Percentiles rank a stretch among this genome's conserved stretches.
These are phyloP conservation scores for Simalia tracyae DNA, from an alignment of 2,797 vertebrate species.

Conservation along the genomic window DNA sequence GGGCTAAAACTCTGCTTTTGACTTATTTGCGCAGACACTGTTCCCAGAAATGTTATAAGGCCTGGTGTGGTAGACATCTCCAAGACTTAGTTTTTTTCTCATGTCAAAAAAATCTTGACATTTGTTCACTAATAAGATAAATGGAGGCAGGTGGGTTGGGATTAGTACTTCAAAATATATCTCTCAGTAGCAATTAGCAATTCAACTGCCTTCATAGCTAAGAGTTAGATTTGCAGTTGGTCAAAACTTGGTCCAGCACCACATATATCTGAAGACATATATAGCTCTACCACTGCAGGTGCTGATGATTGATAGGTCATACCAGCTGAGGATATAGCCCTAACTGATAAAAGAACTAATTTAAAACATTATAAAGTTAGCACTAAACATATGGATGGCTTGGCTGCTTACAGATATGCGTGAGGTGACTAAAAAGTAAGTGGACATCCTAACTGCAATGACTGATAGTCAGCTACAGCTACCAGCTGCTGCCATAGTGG, in stretches of 20 bases:
- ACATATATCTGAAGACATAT: background rate
- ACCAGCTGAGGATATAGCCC: slow-evolving; percentile 17
- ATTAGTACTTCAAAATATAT: slow-evolving; percentile 7
- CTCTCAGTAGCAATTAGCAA: slow-evolving; percentile 16
- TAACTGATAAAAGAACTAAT: slow-evolving; percentile 6
- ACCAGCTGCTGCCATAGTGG: background rate
- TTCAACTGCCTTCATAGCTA: background rate
- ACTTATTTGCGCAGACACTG: slow-evolving; percentile 18
- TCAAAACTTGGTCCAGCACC: background rate
- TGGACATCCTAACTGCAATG: background rate
- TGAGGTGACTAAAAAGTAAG: background rate
- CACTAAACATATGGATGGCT: background rate
- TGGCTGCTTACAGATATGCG: background rate
- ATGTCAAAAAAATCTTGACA: background rate
- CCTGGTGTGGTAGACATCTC: slow-evolving; percentile 22
- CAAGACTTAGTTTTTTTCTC: slow-evolving; percentile 8
- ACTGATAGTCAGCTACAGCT: background rate
- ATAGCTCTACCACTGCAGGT: background rate
- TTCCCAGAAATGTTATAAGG: background rate
- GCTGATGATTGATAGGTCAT: slow-evolving; percentile 11
- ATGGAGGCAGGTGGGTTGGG: slow-evolving; percentile 26
- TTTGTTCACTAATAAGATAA: slow-evolving; percentile 29
- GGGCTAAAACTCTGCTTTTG: background rate
- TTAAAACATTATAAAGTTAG: slow-evolving; percentile 16
- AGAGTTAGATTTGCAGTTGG: slow-evolving; percentile 4